phyloP scores from a whole-genome alignment of 2,888 invertebrate genomes.

The Morpho achilles region DNA sequence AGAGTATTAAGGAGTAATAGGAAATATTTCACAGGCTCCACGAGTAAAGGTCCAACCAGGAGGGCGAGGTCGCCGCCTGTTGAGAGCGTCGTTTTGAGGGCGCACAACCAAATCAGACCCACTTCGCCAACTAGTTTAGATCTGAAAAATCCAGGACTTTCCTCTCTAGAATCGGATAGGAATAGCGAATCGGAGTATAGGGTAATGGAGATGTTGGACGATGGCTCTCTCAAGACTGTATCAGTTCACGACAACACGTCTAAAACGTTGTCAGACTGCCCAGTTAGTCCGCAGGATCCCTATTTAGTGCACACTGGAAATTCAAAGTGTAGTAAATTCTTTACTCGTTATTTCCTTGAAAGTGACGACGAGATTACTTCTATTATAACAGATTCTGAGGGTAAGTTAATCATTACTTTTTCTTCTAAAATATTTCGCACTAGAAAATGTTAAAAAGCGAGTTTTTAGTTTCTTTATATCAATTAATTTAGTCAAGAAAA shows the following conservation, averaged over 20 bases:
- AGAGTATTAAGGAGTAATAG: slow-evolving; percentile 79
- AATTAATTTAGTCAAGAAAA: too few relatives aligned
- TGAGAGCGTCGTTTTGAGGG: slow-evolving; percentile 63
- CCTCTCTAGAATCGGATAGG: slow-evolving; percentile 53
- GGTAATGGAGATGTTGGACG: slow-evolving; percentile 72
- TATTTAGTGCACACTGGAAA: slow-evolving; percentile 73
- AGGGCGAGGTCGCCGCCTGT: slow-evolving; percentile 67
- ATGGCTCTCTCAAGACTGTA: slow-evolving; percentile 71
- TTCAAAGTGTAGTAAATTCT: slow-evolving; percentile 82
- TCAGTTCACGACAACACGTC: slow-evolving; percentile 74
- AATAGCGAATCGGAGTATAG: slow-evolving; percentile 72
- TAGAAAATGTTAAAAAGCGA: too few relatives aligned
- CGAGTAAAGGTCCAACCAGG: slow-evolving; percentile 47
- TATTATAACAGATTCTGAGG: slow-evolving; percentile 85
- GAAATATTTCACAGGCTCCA: slow-evolving; percentile 69
- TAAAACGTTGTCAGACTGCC: slow-evolving; percentile 69
- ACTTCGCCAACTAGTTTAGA: slow-evolving; percentile 53
- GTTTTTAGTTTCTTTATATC: too few relatives aligned
- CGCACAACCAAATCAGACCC: slow-evolving; percentile 70
- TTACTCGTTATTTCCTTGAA: slow-evolving; percentile 83
- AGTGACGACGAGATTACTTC: slow-evolving; percentile 85
- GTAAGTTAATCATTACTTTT: slow-evolving; percentile 47
- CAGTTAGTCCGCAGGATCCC: slow-evolving; percentile 67
- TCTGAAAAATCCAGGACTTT: slow-evolving; percentile 45
- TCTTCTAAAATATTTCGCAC: background rate